phyloP scores from a whole-genome alignment of 2,888 invertebrate genomes.

The Ypsolopha sequella region DNA sequence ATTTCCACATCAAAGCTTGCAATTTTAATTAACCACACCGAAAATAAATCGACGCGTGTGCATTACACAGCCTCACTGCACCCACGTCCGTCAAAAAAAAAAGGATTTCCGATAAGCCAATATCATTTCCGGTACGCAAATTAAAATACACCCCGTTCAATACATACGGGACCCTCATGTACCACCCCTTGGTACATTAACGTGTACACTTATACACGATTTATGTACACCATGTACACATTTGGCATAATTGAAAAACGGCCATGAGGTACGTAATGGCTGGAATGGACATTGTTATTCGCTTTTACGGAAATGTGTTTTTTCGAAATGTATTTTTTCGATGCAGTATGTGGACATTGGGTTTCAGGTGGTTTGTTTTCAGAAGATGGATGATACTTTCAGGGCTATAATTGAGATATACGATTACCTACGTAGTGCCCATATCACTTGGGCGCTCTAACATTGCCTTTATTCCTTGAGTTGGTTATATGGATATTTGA shows the following conservation, averaged over 20 bases:
- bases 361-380: too few species aligned
- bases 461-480: too few species aligned
- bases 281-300: slow-evolving; percentile 4
- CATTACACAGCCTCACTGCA: slow-evolving; percentile 14
- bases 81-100: slow-evolving; percentile 21
- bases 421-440: too few species aligned
- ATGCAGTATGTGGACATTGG: slow-evolving; percentile 8
- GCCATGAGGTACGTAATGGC: slow-evolving; percentile 40
- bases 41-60: too few species aligned
- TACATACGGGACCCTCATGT: slow-evolving; percentile 19
- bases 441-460: too few species aligned
- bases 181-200: slow-evolving; percentile 3
- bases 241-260: slow-evolving; percentile 70
- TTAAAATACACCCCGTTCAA: slow-evolving; percentile 31
- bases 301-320: not conserved
- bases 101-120: slow-evolving; percentile 32
- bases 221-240: slow-evolving; percentile 53
- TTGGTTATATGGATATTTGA: too few species aligned
- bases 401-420: too few species aligned
- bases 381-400: too few species aligned
- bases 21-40: too few species aligned
- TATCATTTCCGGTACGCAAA: slow-evolving; percentile 52
- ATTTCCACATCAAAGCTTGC: too few species aligned
- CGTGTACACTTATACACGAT: slow-evolving; percentile 34
- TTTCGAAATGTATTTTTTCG: not conserved